Percentiles rank a stretch among this genome's conserved stretches.
phyloP scores from a whole-genome alignment of 1,140 invertebrate genomes.

The Brachionus manjavacas region DNA sequence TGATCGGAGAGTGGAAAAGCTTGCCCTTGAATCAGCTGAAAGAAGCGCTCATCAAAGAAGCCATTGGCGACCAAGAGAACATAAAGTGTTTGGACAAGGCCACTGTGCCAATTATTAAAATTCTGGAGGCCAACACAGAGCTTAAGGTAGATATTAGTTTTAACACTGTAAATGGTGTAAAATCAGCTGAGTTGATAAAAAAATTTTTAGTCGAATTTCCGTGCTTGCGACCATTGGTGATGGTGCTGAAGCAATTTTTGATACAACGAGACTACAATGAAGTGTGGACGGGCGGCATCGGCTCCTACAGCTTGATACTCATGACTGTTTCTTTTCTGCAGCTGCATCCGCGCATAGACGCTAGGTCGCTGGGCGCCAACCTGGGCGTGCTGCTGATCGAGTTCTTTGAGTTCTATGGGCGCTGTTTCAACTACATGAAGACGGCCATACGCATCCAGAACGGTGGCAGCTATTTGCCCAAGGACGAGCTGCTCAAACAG shows the following conservation, averaged over 20 bases:
- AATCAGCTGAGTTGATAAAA: slow-evolving; percentile 89
- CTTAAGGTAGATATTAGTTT: slow-evolving; percentile 95
- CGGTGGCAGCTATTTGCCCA: slow-evolving; percentile 85
- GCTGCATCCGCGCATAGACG: slow-evolving; percentile 65
- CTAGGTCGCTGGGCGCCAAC: slow-evolving; percentile 62
- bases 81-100: slow-evolving; percentile 23
- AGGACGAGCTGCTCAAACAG: slow-evolving; percentile 62
- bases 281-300: slow-evolving; percentile 97
- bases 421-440: slow-evolving; percentile 88
- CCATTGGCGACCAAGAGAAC: slow-evolving; percentile 44
- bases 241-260: slow-evolving; percentile 95
- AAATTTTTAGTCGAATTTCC: slow-evolving; percentile 66
- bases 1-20: slow-evolving; percentile 80
- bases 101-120: slow-evolving; percentile 85
- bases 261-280: slow-evolving; percentile 93
- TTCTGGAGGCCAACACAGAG: slow-evolving; percentile 87
- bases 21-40: background rate
- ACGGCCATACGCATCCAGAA: slow-evolving; percentile 82
- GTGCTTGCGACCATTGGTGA: slow-evolving; percentile 80
- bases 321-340: slow-evolving; percentile 97
- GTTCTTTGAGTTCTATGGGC: slow-evolving; percentile 94
- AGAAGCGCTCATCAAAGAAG: slow-evolving; percentile 12
- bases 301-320: slow-evolving; percentile 94
- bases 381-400: slow-evolving; percentile 88
- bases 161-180: slow-evolving; percentile 90